Conservation (phyloP, 2,797 vertebrate species). For the Manis javanica region DNA sequence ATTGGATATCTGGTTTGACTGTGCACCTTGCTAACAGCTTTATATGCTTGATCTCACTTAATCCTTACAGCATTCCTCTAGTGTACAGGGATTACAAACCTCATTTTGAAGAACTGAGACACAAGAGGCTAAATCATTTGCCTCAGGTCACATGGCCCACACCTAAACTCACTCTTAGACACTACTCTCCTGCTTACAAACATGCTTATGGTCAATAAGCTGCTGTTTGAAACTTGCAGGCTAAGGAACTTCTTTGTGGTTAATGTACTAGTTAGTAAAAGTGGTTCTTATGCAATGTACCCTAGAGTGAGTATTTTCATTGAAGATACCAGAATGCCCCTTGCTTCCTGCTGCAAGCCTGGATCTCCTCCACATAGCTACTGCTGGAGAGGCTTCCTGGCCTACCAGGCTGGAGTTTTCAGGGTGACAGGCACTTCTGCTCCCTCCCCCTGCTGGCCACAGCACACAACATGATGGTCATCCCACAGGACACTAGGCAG, state of each 20-base stretch:
- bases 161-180: background rate
- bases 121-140: background rate
- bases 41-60: background rate
- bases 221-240: background rate
- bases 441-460: background rate
- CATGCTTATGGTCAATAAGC: background rate
- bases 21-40: background rate
- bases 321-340: background rate
- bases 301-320: background rate
- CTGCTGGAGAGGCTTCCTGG: background rate
- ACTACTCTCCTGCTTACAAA: background rate
- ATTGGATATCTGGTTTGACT: background rate
- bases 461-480: background rate
- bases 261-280: background rate
- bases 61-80: background rate
- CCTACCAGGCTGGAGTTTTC: background rate
- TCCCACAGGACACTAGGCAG: background rate
- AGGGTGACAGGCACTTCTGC: background rate
- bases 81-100: background rate
- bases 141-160: background rate
- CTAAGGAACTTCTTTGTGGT: background rate
- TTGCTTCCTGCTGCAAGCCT: background rate
- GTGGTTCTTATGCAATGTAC: background rate
- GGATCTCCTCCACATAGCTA: background rate
- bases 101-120: constrained; percentile 9